Conservation (phyloP, 1,140 invertebrate species). For the Dendroctonus ponderosae region DNA sequence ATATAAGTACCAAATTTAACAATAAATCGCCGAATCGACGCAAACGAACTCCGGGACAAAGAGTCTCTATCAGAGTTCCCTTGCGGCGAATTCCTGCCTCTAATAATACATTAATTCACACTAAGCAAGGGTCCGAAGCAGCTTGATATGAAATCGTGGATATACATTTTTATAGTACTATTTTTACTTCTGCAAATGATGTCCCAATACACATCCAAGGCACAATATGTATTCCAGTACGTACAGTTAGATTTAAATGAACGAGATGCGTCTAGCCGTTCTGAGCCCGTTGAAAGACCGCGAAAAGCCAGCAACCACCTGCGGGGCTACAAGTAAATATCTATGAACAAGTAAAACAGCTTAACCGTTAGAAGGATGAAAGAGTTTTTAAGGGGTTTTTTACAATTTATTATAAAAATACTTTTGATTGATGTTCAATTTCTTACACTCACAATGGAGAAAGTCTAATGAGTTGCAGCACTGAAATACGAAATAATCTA, state of each 20-base stretch:
- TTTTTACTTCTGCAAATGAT: constrained; percentile 40
- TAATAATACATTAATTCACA: constrained; percentile 33
- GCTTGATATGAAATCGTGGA: constrained; percentile 45
- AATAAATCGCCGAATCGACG: not conserved
- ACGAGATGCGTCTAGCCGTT: constrained; percentile 1
- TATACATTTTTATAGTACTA: constrained; percentile 35
- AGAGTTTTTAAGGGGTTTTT: constrained; percentile 17
- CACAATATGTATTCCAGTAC: constrained; percentile 50
- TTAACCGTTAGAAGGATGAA: constrained; percentile 5
- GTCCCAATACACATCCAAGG: constrained; percentile 47
- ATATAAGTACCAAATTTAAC: constrained; percentile 20
- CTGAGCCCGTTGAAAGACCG: not conserved
- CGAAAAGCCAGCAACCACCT: too few relatives aligned
- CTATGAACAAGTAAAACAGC: not conserved
- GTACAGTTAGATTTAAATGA: constrained; percentile 22
- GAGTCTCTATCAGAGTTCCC: not conserved
- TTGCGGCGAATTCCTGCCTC: not conserved
- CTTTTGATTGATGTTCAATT: constrained; percentile 37
- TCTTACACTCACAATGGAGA: constrained; percentile 27
- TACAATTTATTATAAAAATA: constrained; percentile 41
- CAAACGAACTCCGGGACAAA: not conserved
- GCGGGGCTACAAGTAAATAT: not conserved
- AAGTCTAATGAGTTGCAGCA: constrained; percentile 35
- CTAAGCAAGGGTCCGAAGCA: constrained; percentile 46
- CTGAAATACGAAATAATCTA: constrained; percentile 39